Conservation (phyloP, 1,140 invertebrate species). For the Bombus soroeensis region DNA sequence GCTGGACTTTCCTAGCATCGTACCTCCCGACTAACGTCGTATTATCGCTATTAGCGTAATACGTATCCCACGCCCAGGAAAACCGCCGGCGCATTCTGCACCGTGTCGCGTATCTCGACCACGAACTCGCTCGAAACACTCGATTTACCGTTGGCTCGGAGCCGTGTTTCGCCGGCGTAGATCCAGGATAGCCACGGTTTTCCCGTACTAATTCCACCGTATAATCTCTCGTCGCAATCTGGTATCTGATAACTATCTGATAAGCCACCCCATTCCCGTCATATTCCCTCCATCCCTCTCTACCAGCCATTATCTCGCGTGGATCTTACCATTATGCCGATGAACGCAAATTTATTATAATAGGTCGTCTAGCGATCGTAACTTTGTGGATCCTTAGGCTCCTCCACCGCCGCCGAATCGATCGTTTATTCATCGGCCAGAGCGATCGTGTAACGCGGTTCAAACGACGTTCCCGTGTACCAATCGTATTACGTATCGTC, state of each 20-base stretch:
- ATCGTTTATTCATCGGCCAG: slow-evolving; percentile 30
- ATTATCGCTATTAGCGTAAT: slow-evolving; percentile 71
- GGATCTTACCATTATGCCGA: slow-evolving; percentile 33
- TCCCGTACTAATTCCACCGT: slow-evolving; percentile 70
- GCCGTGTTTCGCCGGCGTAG: slow-evolving; percentile 54
- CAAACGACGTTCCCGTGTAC: not conserved
- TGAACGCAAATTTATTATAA: slow-evolving; percentile 45
- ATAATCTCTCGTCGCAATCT: slow-evolving; percentile 73
- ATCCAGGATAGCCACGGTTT: slow-evolving; percentile 59
- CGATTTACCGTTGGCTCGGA: slow-evolving; percentile 54
- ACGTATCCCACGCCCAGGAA: slow-evolving; percentile 50
- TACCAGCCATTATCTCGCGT: not conserved
- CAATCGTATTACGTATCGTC: not conserved
- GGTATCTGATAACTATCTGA: slow-evolving; percentile 40
- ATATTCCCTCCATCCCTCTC: not conserved
- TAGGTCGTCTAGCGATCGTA: slow-evolving; percentile 18
- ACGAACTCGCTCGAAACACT: slow-evolving; percentile 50
- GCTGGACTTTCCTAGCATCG: slow-evolving; percentile 15
- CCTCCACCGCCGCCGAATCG: not conserved
- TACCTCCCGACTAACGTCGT: slow-evolving; percentile 39
- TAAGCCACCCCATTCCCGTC: not conserved
- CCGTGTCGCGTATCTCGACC: slow-evolving; percentile 64
- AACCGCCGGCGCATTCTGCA: slow-evolving; percentile 59
- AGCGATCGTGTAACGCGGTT: slow-evolving; percentile 14
- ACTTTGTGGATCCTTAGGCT: slow-evolving; percentile 38